Percentiles rank a stretch among this genome's conserved stretches.
These are phyloP conservation scores for Pseudochirops corinnae DNA, from an alignment of 2,797 vertebrate species.

Conservation along the genomic window DNA sequence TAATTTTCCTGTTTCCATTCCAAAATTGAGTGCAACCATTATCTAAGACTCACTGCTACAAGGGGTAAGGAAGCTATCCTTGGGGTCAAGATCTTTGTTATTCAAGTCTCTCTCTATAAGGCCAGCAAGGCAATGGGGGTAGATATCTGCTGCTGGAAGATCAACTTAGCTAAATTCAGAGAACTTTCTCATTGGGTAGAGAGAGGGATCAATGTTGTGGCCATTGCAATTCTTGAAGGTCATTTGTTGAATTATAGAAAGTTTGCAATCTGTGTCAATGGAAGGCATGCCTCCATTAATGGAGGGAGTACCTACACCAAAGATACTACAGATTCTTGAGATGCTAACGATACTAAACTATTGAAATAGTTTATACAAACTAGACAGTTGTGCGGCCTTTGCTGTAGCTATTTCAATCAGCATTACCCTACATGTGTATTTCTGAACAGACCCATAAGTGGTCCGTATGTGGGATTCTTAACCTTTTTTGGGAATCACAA, in stretches of 20 bases:
- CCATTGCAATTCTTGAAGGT: neutral
- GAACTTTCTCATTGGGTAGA: neutral
- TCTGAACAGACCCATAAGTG: neutral
- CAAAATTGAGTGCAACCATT: neutral
- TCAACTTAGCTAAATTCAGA: neutral
- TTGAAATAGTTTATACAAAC: neutral
- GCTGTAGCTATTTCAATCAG: neutral
- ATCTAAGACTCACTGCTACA: neutral
- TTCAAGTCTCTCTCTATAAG: neutral
- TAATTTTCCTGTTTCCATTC: slow-evolving; percentile 13
- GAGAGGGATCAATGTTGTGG: neutral
- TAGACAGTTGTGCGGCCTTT: neutral
- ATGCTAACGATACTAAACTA: neutral
- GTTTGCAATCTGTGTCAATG: neutral
- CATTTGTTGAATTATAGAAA: neutral
- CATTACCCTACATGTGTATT: neutral
- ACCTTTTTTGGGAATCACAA: neutral
- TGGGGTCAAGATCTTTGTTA: neutral
- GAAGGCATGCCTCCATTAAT: neutral
- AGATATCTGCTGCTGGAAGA: neutral
- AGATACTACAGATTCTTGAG: neutral
- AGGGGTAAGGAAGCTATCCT: neutral
- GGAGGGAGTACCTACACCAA: neutral
- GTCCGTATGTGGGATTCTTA: neutral
- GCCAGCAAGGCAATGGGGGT: neutral